These are phyloP conservation scores for Cheilosia impressa DNA, from an alignment of 2,888 invertebrate species.

Conservation along the genomic window DNA sequence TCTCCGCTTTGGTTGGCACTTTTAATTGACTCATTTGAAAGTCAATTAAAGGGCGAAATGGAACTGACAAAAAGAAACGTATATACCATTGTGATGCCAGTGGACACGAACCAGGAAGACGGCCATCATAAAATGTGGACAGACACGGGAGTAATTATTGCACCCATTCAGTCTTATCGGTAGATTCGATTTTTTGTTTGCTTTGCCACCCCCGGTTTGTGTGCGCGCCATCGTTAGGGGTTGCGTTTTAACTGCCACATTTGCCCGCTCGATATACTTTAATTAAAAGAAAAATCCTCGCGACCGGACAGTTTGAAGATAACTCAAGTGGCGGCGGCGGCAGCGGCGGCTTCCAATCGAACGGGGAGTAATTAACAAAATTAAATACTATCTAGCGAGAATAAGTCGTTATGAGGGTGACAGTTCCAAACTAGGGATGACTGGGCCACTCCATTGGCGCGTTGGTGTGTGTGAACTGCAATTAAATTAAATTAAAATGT, in stretches of 20 bases:
- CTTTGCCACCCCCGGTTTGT: conserved; percentile 26
- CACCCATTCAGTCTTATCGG: conserved; percentile 57
- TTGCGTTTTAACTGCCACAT: conserved; percentile 39
- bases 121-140: conserved; percentile 32
- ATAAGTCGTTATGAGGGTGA: conserved; percentile 45
- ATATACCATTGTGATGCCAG: conserved; percentile 37
- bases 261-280: conserved; percentile 61
- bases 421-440: conserved; percentile 40
- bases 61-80: conserved; percentile 15
- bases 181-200: conserved; percentile 34
- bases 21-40: conserved; percentile 73
- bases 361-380: conserved; percentile 70
- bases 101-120: conserved; percentile 13
- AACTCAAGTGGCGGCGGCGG: conserved; percentile 35
- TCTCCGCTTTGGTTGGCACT: conserved; percentile 56
- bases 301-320: conserved; percentile 60
- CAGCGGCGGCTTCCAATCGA: conserved; percentile 68
- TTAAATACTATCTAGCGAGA: conserved; percentile 49
- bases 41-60: conserved; percentile 67
- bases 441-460: conserved; percentile 20
- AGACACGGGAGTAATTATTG: conserved; percentile 52
- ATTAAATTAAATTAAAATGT: conserved; percentile 65
- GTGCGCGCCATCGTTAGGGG: conserved; percentile 37
- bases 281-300: conserved; percentile 64
- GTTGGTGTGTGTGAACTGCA: conserved; percentile 44